Conservation (phyloP, 2,888 invertebrate species). For the Leptogaster cylindrica region DNA sequence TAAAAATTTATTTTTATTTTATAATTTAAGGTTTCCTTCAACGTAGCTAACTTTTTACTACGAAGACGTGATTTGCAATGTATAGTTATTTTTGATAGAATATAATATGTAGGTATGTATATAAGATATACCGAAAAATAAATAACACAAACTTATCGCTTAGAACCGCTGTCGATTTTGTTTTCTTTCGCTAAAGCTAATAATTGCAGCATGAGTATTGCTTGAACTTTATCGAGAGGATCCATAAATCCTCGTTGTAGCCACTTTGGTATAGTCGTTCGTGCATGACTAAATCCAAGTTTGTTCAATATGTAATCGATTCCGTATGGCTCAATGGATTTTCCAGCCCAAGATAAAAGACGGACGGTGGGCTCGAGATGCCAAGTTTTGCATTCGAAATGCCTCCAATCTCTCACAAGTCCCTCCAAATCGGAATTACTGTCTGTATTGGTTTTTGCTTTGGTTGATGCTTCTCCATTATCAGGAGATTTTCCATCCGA, state of each 20-base stretch:
- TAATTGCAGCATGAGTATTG: slow-evolving; percentile 77
- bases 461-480: background rate
- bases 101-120: too few relatives aligned
- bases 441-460: background rate
- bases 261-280: slow-evolving; percentile 99
- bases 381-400: slow-evolving; percentile 94
- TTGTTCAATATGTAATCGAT: slow-evolving; percentile 98
- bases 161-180: slow-evolving; percentile 53
- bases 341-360: slow-evolving; percentile 87
- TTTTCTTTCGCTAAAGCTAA: slow-evolving; percentile 68
- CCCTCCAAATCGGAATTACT: slow-evolving; percentile 64
- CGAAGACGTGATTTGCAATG: too few relatives aligned
- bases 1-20: too few relatives aligned
- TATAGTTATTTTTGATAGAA: too few relatives aligned
- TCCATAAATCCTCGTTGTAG: slow-evolving; percentile 98
- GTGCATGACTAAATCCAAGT: slow-evolving; percentile 94
- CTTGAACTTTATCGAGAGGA: slow-evolving; percentile 90
- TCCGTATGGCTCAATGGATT: slow-evolving; percentile 97
- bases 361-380: slow-evolving; percentile 93
- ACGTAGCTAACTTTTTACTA: too few relatives aligned
- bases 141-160: slow-evolving; percentile 13
- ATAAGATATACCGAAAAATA: background rate
- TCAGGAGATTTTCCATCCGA: background rate
- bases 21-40: too few relatives aligned
- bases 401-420: slow-evolving; percentile 84